These are phyloP conservation scores for Microcebus ravelobensis DNA, from an alignment of 2,113 vertebrate genomes.

Conservation along the genomic window DNA sequence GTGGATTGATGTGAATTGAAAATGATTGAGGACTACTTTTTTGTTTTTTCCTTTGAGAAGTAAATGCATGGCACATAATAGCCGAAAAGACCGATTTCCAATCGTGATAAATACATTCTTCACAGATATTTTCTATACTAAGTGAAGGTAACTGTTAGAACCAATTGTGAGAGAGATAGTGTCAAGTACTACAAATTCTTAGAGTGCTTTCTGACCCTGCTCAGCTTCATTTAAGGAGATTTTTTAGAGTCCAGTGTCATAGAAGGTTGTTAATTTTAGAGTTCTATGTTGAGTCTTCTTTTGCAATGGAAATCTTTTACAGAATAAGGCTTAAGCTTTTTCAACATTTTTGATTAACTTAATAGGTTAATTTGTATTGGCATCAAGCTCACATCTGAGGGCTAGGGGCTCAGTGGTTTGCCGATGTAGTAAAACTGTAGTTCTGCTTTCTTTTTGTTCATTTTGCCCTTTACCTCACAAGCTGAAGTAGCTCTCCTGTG, in stretches of 20 bases:
- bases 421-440: background rate
- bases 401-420: background rate
- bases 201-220: background rate
- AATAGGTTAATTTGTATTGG: background rate
- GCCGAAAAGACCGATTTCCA: background rate
- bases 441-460: background rate
- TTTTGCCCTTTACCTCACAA: background rate
- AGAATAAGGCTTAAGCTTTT: background rate
- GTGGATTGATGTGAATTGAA: constrained; percentile 6
- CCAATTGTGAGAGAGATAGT: background rate
- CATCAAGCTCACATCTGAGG: background rate
- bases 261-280: background rate
- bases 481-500: background rate
- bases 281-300: background rate
- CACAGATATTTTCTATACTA: background rate
- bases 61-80: background rate
- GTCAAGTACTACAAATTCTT: background rate
- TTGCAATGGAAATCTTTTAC: background rate
- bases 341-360: constrained; percentile 10
- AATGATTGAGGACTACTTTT: background rate
- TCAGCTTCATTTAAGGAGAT: background rate
- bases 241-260: background rate
- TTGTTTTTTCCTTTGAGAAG: background rate
- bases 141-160: constrained; percentile 21
- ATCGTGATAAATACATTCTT: background rate